A percentile compares a stretch with the other conserved stretches of the same genome.
phyloP scores from a whole-genome alignment of 2,888 invertebrate species.

The Nephrotoma flavescens region DNA sequence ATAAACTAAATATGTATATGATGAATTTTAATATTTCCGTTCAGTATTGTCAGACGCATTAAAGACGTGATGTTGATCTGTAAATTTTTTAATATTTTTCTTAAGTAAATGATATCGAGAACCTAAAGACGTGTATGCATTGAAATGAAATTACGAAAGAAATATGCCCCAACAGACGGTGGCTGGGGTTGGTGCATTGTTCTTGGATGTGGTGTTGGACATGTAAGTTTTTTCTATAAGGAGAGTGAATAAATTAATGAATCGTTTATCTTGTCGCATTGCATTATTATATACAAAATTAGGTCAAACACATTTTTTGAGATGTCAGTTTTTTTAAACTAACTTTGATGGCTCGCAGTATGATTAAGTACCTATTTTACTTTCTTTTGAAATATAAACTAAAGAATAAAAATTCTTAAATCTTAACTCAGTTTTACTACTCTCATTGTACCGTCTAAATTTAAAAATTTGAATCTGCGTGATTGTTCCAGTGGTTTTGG shows the following conservation, averaged over 20 bases:
- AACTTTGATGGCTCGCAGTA: too few species aligned
- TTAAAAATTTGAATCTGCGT: too few species aligned
- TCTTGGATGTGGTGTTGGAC: constrained; percentile 47
- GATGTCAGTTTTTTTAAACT: too few species aligned
- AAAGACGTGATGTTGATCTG: neutral
- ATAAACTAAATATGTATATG: neutral
- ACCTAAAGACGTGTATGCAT: neutral
- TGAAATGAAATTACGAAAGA: constrained; percentile 16
- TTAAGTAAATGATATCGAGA: neutral
- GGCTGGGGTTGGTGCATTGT: constrained; percentile 58
- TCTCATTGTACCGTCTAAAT: too few species aligned
- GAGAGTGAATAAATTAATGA: neutral
- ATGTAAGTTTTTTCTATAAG: constrained; percentile 35
- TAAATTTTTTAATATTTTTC: neutral
- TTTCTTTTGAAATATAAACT: too few species aligned
- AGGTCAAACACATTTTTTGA: too few species aligned
- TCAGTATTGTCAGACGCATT: neutral
- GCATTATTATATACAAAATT: too few species aligned
- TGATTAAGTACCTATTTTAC: too few species aligned
- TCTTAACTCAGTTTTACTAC: too few species aligned
- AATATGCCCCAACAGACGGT: constrained; percentile 47
- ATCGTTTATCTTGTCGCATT: neutral
- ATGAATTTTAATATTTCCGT: neutral
- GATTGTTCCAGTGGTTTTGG: too few species aligned
- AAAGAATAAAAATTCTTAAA: too few species aligned